These are phyloP conservation scores for Crocidura indochinensis DNA, from an alignment of 2,797 vertebrate species.

Conservation along the genomic window DNA sequence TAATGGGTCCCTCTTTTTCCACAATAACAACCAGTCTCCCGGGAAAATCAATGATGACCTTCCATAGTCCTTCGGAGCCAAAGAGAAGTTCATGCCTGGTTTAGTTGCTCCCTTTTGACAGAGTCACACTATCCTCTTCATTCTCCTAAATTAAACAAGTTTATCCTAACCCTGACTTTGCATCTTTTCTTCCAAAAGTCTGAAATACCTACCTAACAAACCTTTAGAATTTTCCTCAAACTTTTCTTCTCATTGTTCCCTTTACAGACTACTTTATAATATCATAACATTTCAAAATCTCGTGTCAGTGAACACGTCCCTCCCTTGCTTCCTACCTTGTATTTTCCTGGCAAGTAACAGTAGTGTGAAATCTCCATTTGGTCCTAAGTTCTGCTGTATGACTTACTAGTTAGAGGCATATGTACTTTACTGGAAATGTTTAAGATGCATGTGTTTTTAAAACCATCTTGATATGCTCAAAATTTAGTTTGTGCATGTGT, in stretches of 20 bases:
- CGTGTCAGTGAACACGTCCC: background rate
- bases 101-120: background rate
- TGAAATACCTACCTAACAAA: background rate
- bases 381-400: background rate
- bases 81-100: background rate
- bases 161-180: rapidly evolving
- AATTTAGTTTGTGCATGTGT: background rate
- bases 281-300: background rate
- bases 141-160: slow-evolving; percentile 12
- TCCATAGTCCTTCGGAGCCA: background rate
- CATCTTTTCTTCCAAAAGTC: background rate
- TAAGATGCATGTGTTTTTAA: background rate
- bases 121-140: background rate
- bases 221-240: background rate
- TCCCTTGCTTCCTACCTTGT: background rate
- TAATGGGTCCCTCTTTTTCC: background rate
- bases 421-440: background rate
- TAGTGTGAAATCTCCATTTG: background rate
- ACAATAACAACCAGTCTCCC: background rate
- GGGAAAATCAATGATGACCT: background rate
- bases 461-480: background rate
- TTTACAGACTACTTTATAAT: background rate
- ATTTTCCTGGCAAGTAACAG: background rate
- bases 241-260: background rate
- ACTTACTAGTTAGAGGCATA: background rate